Evolutionary conservation across 2,888 invertebrate species (phyloP).

Genomic region (Exephanes ischioxanthus): DNA sequence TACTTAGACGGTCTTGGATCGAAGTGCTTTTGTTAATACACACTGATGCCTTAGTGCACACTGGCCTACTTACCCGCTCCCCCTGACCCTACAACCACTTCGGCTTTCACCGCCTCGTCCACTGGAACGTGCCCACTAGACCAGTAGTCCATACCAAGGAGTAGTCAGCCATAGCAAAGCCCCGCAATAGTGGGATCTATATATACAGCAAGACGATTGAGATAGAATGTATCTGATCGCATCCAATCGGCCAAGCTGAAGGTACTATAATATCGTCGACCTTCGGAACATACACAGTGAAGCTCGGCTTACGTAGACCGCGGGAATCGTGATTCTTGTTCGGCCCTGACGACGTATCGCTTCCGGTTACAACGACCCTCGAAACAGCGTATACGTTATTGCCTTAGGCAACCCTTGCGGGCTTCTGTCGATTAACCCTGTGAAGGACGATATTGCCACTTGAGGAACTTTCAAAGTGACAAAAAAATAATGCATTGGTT

Average conservation of each 20-base stretch:
- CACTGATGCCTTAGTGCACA: conserved; percentile 37
- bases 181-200: conserved; percentile 1
- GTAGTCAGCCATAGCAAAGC: conserved; percentile 44
- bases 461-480: background rate
- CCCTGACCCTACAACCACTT: conserved; percentile 15
- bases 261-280: background rate
- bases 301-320: background rate
- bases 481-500: background rate
- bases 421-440: background rate
- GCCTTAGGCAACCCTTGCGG: no score
- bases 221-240: conserved; percentile 1
- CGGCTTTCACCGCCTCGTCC: conserved; percentile 26
- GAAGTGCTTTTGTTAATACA: conserved; percentile 51
- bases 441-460: background rate
- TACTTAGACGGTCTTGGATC: conserved; percentile 31
- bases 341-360: background rate
- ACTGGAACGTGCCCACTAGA: conserved; percentile 47
- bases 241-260: background rate
- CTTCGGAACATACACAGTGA: background rate
- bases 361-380: conserved; percentile 4
- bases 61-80: conserved; percentile 43
- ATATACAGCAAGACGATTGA: background rate
- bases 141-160: conserved; percentile 45
- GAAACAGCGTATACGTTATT: background rate
- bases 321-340: background rate